These are phyloP conservation scores for Oxygymnocypris stewartii DNA, from an alignment of 2,113 vertebrate species.

Conservation along the genomic window DNA sequence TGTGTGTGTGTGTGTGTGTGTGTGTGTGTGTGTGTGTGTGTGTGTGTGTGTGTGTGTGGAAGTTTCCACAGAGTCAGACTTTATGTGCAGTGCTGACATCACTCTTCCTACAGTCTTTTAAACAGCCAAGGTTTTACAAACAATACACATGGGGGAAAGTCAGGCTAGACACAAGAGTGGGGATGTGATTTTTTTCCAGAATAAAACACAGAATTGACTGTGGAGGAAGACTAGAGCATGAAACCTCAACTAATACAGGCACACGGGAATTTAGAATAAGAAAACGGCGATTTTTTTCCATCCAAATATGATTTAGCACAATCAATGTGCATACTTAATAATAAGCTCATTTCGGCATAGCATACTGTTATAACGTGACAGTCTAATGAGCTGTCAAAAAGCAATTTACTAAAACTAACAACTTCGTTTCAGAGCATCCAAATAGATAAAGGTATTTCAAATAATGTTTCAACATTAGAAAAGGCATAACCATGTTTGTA, in stretches of 20 bases:
- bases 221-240: neutral
- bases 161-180: constrained; percentile 11
- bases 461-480: neutral
- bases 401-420: neutral
- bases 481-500: neutral
- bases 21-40: too few relatives aligned
- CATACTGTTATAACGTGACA: neutral
- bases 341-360: neutral
- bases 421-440: neutral
- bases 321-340: neutral
- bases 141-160: constrained; percentile 30
- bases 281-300: neutral
- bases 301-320: neutral
- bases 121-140: constrained; percentile 22
- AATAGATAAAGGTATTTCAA: neutral
- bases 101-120: constrained; percentile 31
- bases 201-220: constrained; percentile 8
- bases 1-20: neutral
- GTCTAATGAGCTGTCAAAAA: neutral
- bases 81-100: neutral
- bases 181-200: constrained; percentile 1
- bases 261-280: neutral
- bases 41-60: neutral
- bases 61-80: constrained; percentile 20
- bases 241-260: neutral